phyloP scores from a whole-genome alignment of 2,888 invertebrate genomes.

The Pheosia tremula region DNA sequence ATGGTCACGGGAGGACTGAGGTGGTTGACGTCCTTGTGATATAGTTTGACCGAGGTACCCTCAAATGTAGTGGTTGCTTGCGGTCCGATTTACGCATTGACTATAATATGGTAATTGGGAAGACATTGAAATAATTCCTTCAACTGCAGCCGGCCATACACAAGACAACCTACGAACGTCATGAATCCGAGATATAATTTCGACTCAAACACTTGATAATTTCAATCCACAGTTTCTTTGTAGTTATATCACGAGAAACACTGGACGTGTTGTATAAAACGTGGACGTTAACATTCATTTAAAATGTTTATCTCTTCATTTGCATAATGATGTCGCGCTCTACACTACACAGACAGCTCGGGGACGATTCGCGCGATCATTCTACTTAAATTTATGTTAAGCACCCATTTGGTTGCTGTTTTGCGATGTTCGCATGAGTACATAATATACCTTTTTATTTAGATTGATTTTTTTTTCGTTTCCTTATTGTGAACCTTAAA shows the following conservation, averaged over 20 bases:
- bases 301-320: constrained; percentile 77
- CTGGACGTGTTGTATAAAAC: constrained; percentile 56
- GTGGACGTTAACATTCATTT: constrained; percentile 67
- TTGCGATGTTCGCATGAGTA: constrained; percentile 29
- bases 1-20: too few species aligned
- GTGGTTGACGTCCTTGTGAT: too few species aligned
- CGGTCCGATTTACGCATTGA: too few species aligned
- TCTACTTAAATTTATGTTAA: constrained; percentile 51
- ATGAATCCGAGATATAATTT: constrained; percentile 27
- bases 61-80: too few species aligned
- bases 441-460: constrained; percentile 16
- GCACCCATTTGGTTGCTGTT: constrained; percentile 40
- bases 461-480: constrained; percentile 5
- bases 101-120: too few species aligned
- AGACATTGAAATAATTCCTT: too few species aligned
- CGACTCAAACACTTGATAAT: constrained; percentile 37
- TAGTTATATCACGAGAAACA: constrained; percentile 49
- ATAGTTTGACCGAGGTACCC: too few species aligned
- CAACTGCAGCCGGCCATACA: too few species aligned
- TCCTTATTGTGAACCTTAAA: constrained; percentile 1
- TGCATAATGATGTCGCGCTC: constrained; percentile 67
- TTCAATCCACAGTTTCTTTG: constrained; percentile 37
- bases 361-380: constrained; percentile 56
- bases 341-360: constrained; percentile 69
- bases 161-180: constrained; percentile 12